Base-by-base conservation (phyloP, 2,888 invertebrate genomes). In the Anoplius nigerrimus region DNA sequence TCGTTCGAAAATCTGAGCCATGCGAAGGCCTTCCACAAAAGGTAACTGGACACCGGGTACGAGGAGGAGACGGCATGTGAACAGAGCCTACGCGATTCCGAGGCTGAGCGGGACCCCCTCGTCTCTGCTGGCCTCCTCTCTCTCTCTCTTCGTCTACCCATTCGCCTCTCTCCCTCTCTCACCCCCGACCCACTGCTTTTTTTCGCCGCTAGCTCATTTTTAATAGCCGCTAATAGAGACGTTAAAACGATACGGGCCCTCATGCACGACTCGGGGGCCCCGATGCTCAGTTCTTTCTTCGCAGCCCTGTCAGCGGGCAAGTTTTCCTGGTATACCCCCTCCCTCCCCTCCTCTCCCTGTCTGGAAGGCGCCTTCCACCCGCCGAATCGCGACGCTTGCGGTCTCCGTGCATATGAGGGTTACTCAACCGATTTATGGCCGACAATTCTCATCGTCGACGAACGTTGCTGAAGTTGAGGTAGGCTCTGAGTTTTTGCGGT, bases 211-310 rank as follows among this genome's bases (percentile, higher is more conserved):
- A 56, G 24, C 16, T 24, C 42, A 34, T 42, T 24, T 87, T 87
- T 88, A 88, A 88, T 88, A 86, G 88, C 86, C 84, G 86, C 88
- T 88, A 88, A 88, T 88, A 87, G 88, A 87, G 86, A 88, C 87
- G 88, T 88, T 88, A 88, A 88, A 88, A 86, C 88, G 88, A 88
- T 88, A 87, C 86, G 84, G 80, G 79, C 78, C 77, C 82, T 78
- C 76, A 74, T 62, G 69, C 69, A 77, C 82, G 82, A 82, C 82
- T 82, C 81, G 75, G 65, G 59, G 16, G 18, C 64, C 76, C 74
- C 79, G 86, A 82, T 87, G 86, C 84, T 87, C 87, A 85, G 74
- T 87, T 86, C 83, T 81, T 81, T 76, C 62, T 73, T 77, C 68
- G 52, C 53, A 58, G 45, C 45, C 69, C 53, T 56, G 61, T 46